Base-by-base conservation (phyloP, 2,113 vertebrate genomes). In the Engystomops pustulosus region DNA sequence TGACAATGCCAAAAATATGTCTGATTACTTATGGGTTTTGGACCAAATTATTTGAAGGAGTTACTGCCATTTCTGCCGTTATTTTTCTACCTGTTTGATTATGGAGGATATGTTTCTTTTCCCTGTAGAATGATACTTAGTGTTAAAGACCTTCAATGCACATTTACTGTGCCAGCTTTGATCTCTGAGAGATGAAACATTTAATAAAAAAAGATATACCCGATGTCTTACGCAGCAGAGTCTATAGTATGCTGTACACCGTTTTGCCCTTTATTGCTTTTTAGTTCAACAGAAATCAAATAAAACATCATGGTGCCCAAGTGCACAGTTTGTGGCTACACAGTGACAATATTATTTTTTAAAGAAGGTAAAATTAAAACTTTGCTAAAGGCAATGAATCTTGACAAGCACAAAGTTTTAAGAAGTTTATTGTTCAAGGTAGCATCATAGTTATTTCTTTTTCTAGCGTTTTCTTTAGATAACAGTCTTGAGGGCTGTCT, bases 311-410 rank as follows among this genome's bases (percentile, higher is more conserved):
- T 81, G 20, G 45, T 55, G n/a, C 79, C 65, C 76, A 62, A 70
- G 79, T 49, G 79, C 32, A 25, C 47, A 11, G 17, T 49, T 80
- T 49, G 23, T 41, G n/a, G 67, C 51, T 71, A 34, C 30, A 81
- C 47, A 70, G 51, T 25, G 47, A 68, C 67, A 81, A 81, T 70
- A 55, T 70, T 18, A 23, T 25, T 25, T 20, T 81, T 81, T 55
- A 68, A 67, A 67, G 20, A 81, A 62, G 41, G 32, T 55, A 81
- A 70, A 81, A 81, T 71, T n/a, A 81, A 81, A 71, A 69, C 49
- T 68, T 55, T 71, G 45, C 23, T 32, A 23, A 60, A 70, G 41
- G 36, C 32, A 15, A 25, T 41, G 27, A 23, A 77, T 77, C 32
- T 36, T 20, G 15, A 32, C 18, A 12, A 34, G 5, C 14, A 36